phyloP scores from a whole-genome alignment of 1,140 invertebrate species.

The Drosophila elegans region DNA sequence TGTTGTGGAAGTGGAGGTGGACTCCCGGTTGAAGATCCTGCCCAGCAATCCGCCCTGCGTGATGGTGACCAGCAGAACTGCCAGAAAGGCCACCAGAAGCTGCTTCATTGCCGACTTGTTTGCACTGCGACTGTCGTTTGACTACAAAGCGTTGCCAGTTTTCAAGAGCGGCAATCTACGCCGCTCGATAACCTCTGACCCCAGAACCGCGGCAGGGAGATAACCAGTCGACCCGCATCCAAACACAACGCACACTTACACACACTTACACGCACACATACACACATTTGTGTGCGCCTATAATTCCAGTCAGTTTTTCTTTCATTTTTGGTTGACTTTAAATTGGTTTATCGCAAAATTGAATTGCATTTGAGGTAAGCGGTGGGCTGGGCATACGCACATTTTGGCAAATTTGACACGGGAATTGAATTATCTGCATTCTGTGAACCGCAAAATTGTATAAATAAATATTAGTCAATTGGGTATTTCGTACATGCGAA shows the following conservation, averaged over 20 bases:
- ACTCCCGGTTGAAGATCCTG: conserved; percentile 40
- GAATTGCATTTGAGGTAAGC: conserved; percentile 34
- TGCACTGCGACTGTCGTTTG: conserved; percentile 17
- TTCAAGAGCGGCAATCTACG: conserved; percentile 6
- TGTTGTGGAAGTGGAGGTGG: conserved; percentile 12
- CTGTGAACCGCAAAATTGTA: conserved; percentile 70
- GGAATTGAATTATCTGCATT: conserved; percentile 72
- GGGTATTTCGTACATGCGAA: conserved; percentile 55
- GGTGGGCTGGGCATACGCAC: conserved; percentile 5
- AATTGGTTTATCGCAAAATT: conserved; percentile 57
- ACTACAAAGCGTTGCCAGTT: conserved; percentile 16
- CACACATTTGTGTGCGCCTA: neutral
- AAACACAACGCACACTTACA: neutral
- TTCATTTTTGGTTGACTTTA: conserved; percentile 40
- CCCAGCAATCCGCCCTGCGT: conserved; percentile 25
- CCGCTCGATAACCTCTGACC: conserved; percentile 50
- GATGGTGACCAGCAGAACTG: conserved; percentile 10
- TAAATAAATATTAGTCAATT: conserved; percentile 78
- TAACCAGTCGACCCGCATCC: conserved; percentile 10
- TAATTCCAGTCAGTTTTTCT: conserved; percentile 14
- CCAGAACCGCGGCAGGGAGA: conserved; percentile 5
- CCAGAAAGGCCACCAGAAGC: conserved; percentile 17
- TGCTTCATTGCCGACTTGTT: conserved; percentile 52
- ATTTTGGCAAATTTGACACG: conserved; percentile 60
- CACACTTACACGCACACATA: neutral